Evolutionary conservation across 2,888 invertebrate species (phyloP).

Genomic region (Cacoxenus indagator): DNA sequence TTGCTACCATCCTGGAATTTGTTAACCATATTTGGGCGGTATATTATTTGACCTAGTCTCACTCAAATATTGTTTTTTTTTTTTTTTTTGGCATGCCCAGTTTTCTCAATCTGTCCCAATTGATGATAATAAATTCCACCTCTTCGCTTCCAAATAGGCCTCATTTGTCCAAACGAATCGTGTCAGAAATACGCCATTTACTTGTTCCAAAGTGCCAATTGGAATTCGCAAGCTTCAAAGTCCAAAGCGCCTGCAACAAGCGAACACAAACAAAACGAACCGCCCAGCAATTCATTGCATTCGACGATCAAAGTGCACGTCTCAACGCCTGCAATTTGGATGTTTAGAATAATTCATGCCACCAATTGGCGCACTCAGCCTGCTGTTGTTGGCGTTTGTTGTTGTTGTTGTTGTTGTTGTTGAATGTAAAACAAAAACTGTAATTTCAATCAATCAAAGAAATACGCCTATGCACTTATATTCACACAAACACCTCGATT

Average conservation of each 20-base stretch:
- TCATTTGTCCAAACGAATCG: background rate
- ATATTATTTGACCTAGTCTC: no score
- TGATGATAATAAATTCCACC: no score
- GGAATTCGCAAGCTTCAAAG: background rate
- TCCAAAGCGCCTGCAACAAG: background rate
- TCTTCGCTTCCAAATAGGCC: no score
- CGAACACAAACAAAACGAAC: background rate
- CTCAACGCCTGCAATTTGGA: background rate
- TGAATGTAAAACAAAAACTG: conserved; percentile 44
- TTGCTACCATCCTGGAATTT: no score
- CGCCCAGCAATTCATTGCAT: background rate
- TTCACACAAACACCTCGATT: background rate
- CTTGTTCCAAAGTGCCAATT: background rate
- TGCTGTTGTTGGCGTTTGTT: background rate
- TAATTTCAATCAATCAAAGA: conserved; percentile 65
- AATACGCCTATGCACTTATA: background rate
- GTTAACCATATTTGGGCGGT: no score
- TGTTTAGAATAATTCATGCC: background rate
- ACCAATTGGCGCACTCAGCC: background rate
- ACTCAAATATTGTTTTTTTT: no score
- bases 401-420: background rate
- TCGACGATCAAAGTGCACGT: background rate
- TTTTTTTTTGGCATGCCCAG: no score
- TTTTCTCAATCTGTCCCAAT: no score
- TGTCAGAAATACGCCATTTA: background rate